Conservation (phyloP, 1,140 invertebrate species). For the Drosophila arawakana region DNA sequence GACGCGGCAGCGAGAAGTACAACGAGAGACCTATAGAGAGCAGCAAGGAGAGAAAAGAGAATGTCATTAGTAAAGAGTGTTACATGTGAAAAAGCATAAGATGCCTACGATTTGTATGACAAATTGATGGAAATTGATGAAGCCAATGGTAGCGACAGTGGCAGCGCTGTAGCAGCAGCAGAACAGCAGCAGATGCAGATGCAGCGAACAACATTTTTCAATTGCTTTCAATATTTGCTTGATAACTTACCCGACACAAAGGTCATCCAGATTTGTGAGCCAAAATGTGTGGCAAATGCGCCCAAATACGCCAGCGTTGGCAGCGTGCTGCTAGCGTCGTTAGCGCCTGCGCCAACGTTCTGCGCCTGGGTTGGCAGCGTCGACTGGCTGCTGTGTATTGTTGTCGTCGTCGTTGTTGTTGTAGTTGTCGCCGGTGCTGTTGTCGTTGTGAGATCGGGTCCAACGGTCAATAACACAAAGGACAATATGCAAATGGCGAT, state of each 20-base stretch:
- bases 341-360: constrained; percentile 8
- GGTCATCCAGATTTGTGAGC: constrained; percentile 95
- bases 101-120: constrained; percentile 45
- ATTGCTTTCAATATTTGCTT: not conserved
- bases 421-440: constrained; percentile 55
- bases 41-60: not conserved
- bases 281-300: constrained; percentile 91
- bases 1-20: constrained; percentile 92
- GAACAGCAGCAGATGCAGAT: not conserved
- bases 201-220: not conserved
- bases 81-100: constrained; percentile 36
- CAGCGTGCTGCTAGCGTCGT: constrained; percentile 52
- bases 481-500: constrained; percentile 88
- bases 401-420: constrained; percentile 18
- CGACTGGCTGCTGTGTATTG: constrained; percentile 37
- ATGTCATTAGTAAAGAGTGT: not conserved
- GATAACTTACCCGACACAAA: constrained; percentile 90
- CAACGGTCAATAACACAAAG: constrained; percentile 87
- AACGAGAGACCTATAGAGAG: constrained; percentile 89
- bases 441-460: constrained; percentile 85
- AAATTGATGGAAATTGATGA: constrained; percentile 9
- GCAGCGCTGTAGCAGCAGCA: constrained; percentile 23
- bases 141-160: not conserved
- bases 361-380: constrained; percentile 20
- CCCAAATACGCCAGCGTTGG: constrained; percentile 88